Conservation (phyloP, 2,888 invertebrate genomes). For the Oxytorus armatus region DNA sequence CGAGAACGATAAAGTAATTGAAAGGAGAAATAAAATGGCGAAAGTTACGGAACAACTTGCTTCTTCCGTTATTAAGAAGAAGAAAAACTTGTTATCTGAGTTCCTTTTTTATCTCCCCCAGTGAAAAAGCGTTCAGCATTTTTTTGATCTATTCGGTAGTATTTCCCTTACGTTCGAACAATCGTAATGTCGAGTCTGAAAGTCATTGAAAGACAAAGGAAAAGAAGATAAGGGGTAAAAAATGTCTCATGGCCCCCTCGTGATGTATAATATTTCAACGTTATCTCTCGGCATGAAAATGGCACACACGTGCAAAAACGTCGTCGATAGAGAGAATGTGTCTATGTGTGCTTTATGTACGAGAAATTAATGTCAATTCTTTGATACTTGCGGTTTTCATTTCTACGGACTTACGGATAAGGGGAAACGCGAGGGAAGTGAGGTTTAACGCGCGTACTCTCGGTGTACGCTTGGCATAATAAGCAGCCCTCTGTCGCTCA, state of each 20-base stretch:
- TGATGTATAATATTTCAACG: conserved; percentile 13
- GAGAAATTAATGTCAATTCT: conserved; percentile 32
- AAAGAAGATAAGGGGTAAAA: background rate
- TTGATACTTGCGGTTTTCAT: conserved; percentile 32
- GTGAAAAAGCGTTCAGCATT: too few relatives aligned
- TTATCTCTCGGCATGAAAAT: conserved; percentile 12
- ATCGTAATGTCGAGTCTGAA: too few relatives aligned
- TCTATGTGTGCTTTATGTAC: background rate
- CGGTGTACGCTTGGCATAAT: conserved; percentile 41
- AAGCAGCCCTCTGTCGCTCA: conserved; percentile 45
- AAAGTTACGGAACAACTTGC: too few relatives aligned
- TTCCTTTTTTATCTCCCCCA: too few relatives aligned
- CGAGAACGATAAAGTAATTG: too few relatives aligned
- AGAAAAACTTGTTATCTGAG: too few relatives aligned
- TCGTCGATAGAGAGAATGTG: conserved; percentile 22
- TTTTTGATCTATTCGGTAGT: too few relatives aligned
- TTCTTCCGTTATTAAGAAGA: too few relatives aligned
- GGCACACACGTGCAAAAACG: background rate
- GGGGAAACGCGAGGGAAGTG: background rate
- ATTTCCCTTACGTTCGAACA: too few relatives aligned
- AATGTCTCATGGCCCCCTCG: background rate
- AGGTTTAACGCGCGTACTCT: conserved; percentile 28
- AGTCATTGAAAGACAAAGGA: too few relatives aligned
- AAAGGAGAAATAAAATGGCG: too few relatives aligned
- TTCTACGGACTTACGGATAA: conserved; percentile 19